Base-by-base conservation (phyloP, 92 coral and sea anemone species). In the Epizoanthus rinbou region DNA sequence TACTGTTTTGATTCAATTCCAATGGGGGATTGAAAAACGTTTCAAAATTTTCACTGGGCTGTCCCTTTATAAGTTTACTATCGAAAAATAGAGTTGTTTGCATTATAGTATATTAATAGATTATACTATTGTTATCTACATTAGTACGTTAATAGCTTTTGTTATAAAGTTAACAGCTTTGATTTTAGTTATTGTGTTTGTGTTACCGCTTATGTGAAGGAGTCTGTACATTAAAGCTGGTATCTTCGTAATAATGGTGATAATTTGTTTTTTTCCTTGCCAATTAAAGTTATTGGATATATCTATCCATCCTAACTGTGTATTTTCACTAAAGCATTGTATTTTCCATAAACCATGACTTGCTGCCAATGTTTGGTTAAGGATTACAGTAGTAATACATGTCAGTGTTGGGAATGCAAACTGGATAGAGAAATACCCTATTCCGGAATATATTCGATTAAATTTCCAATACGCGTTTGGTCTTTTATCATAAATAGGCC, bases 41-140 rank as follows among this genome's bases (percentile, higher is more conserved):
- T 1, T 23, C 28, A 56, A 83, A 83, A 33, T 83, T 52, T 71
- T 83, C 86, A 41, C 54, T 54, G 0, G 43, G 43, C 6, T 60
- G 23, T 10, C 80, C 53, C 0, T 2, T 2, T 3, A 56, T 2
- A 7, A 54, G 57, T 37, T 69, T 47, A 71, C 80, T 83, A 19
- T 83, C 83, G 21, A 79, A 79, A 41, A 79, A 79, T 54, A 79
- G 8, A 18, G 83, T 57, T 79, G 43, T 37, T 37, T 37, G 43
- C 43, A 37, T 60, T 37, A 28, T 73, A 56, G 3, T 83, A 84
- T 84, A 73, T 58, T 84, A 84, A 37, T 66, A 37, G 28, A 35
- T 66, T 69, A 82, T 58, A 76, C 52, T 57, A 76, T 5, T 28
- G 0, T 21, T 73, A 33, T 10, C 23, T 73, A 81, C 76, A 45